A percentile compares a stretch with the other conserved stretches of the same genome.
Evolutionary conservation across 2,888 invertebrate species (phyloP).

Genomic region (Argyresthia goedartella): DNA sequence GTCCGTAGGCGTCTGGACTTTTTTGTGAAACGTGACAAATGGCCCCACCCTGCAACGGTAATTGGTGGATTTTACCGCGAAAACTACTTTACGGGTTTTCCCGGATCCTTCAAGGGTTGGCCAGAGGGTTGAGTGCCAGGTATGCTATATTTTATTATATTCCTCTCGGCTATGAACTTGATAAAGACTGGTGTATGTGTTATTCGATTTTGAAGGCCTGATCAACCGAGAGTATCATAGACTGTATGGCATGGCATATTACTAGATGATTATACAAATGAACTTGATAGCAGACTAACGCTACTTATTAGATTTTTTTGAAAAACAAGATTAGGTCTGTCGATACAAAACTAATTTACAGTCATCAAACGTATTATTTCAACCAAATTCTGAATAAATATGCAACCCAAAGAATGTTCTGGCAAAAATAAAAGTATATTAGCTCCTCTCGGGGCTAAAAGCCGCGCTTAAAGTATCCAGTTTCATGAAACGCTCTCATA

Average conservation of each 20-base stretch:
- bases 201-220: too few species aligned
- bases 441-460: background rate
- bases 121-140: background rate
- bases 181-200: background rate
- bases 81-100: background rate
- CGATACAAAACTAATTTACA: too few species aligned
- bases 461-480: background rate
- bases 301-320: too few species aligned
- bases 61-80: constrained; percentile 48
- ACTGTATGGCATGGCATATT: too few species aligned
- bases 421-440: background rate
- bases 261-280: too few species aligned
- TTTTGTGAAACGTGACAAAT: constrained; percentile 56
- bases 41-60: constrained; percentile 37
- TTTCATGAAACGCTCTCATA: background rate
- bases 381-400: background rate
- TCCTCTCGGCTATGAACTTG: too few species aligned
- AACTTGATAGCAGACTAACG: too few species aligned
- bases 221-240: too few species aligned
- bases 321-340: too few species aligned
- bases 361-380: too few species aligned
- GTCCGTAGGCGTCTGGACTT: constrained; percentile 30
- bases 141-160: background rate
- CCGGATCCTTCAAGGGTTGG: background rate
- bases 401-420: background rate